Base-by-base conservation (phyloP, 2,888 invertebrate species). In the Mimumesa dahlbomi region DNA sequence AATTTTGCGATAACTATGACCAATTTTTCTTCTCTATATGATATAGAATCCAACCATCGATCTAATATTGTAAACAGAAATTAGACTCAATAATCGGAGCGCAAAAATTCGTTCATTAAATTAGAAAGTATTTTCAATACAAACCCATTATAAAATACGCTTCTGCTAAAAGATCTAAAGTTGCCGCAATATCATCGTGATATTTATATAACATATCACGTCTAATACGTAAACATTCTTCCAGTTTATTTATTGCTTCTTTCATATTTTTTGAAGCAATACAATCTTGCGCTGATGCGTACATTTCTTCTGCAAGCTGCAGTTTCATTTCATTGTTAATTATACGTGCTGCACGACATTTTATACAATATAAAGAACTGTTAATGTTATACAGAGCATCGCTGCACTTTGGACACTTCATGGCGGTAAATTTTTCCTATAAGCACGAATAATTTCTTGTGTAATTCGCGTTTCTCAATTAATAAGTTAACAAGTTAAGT, bases 111-210 rank as follows among this genome's bases (percentile, higher is more conserved):
- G 25, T 5, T 5, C 25, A 7, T 25, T 25, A 25, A 25, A 25
- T 3, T 25, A n/a, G 4, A 25, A 25, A 5, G 25, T 25, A 5
- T 25, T 25, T 7, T 7, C 25, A 7, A 25, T 61, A 78, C 79
- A 80, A 84, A 92, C 93, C 92, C 75, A 86, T 83, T 58, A 89
- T 88, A 4, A 91, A 91, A 79, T 91, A 90, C 75, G 91, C 91
- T 75, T 90, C 90, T 54, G 92, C 93, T 34, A 93, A 84, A 36
- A 90, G 86, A 82, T 92, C 91, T 38, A 89, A 84, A 7, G 88
- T 88, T 53, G 86, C 79, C 7, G 89, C 89, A 43, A 93, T 86
- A 68, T 91, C 89, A 58, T 90, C 89, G 82, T 93, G 91, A 79
- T 91, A 88, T 81, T 90, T 90, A 75, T 91, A 91, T 42, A 93